Base-by-base conservation (phyloP, 2,797 vertebrate genomes). In the Gila robusta region DNA sequence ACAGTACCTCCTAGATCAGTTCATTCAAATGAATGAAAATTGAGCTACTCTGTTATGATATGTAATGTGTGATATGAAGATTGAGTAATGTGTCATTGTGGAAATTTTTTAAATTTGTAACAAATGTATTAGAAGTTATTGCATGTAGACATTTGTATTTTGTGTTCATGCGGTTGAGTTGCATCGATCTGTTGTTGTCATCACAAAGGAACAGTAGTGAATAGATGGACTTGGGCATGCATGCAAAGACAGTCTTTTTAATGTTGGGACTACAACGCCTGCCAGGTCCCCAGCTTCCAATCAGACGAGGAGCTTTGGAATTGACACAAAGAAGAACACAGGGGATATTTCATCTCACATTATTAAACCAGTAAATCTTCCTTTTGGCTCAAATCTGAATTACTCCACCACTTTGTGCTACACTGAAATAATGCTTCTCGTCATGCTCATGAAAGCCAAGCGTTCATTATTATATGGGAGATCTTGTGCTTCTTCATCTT, bases 311-410 rank as follows among this genome's bases (percentile, higher is more conserved):
- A 80, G 84, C 81, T 84, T 87, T 81, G 54, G 41, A 83, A 39
- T 59, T 21, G 85, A 77, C 47, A 80, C 74, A 85, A 77, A 80
- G 67, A 82, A 39, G 39, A 23, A 69, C 69, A 78, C 73, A 52
- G n/a, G 78, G 77, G n/a, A 77, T 11, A 76, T 81, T 59, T 37
- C 62, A 52, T 89, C 78, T 86, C 26, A 59, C 62, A 83, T 78
- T 81, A 85, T 90, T 90, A 83, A 86, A 86, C 86, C 74, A 85
- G 79, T 86, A 89, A 81, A 83, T 89, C 86, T 84, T 84, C 56
- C 76, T 69, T 82, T 83, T 85, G 82, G 81, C 85, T 88, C 64
- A 73, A 85, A 82, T 87, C 84, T 85, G 85, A 88, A 86, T 88
- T 81, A 62, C 47, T 44, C 47, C 28, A 74, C 41, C 23, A 21